phyloP scores from a whole-genome alignment of 2,888 invertebrate genomes.

The Saturnia pavonia region DNA sequence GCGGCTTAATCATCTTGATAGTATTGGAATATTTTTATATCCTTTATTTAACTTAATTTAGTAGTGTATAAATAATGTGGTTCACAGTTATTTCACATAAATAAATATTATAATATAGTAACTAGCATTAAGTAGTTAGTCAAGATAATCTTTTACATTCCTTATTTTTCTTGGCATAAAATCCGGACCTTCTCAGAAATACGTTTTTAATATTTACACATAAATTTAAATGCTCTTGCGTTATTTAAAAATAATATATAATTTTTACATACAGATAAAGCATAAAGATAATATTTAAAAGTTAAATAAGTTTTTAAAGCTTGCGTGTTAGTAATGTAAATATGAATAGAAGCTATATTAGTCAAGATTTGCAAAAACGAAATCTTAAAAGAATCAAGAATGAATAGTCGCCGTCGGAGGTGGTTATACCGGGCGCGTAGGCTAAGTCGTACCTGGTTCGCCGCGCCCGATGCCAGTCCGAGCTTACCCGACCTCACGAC shows the following conservation, averaged over 20 bases:
- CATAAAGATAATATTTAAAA: too few species aligned
- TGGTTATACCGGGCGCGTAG: slow-evolving; percentile 78
- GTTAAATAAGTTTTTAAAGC: too few species aligned
- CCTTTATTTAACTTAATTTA: slow-evolving; percentile 10
- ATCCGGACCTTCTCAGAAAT: too few species aligned
- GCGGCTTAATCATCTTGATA: slow-evolving; percentile 63
- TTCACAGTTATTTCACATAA: neutral
- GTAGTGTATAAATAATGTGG: neutral
- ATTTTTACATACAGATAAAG: too few species aligned
- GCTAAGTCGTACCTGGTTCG: slow-evolving; percentile 75
- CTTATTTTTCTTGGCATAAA: neutral
- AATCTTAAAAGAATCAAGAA: slow-evolving; percentile 63
- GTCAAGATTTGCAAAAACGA: slow-evolving; percentile 25
- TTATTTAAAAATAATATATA: too few species aligned
- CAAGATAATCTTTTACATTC: neutral
- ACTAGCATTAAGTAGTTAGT: neutral
- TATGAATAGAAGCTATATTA: slow-evolving; percentile 20
- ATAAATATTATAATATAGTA: neutral
- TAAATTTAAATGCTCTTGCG: neutral
- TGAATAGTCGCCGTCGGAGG: slow-evolving; percentile 54
- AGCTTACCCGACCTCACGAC: slow-evolving; percentile 62
- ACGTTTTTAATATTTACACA: too few species aligned
- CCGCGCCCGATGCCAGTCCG: slow-evolving; percentile 70
- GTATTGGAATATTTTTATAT: slow-evolving; percentile 27
- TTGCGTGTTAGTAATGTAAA: neutral